These are phyloP conservation scores for Macrobrachium nipponense DNA, from an alignment of 1,140 invertebrate species.

Conservation along the genomic window DNA sequence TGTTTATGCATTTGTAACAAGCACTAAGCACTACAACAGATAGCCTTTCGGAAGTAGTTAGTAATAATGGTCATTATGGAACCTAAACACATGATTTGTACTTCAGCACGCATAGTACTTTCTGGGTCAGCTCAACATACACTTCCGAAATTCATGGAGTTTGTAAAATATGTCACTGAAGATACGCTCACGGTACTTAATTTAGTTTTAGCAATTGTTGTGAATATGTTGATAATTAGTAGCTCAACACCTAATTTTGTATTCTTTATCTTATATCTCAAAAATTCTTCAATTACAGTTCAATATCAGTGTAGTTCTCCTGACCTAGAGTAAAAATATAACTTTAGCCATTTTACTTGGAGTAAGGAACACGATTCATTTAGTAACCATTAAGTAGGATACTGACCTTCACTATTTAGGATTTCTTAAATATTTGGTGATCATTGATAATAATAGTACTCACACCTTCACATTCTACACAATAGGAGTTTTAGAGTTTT, in stretches of 20 bases:
- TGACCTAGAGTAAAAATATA: neutral
- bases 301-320: neutral
- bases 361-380: conserved; percentile 40
- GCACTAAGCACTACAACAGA: conserved; percentile 31
- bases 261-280: neutral
- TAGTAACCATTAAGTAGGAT: conserved; percentile 1
- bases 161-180: too few relatives aligned
- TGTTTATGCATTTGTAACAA: conserved; percentile 31
- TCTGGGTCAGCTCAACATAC: conserved; percentile 1
- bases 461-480: too few relatives aligned
- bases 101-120: neutral
- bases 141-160: too few relatives aligned
- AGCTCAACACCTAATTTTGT: neutral
- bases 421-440: neutral
- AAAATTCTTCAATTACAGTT: conserved; percentile 2
- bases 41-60: conserved; percentile 39
- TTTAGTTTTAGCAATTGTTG: neutral
- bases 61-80: neutral
- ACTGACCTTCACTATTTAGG: too few relatives aligned
- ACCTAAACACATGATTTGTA: conserved; percentile 2
- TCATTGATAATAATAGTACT: neutral
- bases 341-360: conserved; percentile 35
- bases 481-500: too few relatives aligned
- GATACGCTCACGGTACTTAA: too few relatives aligned
- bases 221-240: neutral